These are phyloP conservation scores for Oikopleura vanhoeffeni DNA, from an alignment of 23 tunicate genomes.

Conservation along the genomic window DNA sequence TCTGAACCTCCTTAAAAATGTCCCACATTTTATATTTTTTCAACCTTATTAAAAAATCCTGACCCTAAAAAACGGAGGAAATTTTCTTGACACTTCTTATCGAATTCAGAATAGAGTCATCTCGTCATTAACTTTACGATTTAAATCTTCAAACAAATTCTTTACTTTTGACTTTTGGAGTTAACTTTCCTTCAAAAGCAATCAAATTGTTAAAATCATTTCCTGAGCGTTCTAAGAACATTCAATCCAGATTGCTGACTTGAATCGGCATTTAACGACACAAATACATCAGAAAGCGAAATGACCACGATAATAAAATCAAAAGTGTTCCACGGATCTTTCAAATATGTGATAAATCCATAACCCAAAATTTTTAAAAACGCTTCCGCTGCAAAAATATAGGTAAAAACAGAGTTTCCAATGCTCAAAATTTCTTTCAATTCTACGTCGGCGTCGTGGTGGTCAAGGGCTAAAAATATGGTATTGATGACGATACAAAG, in stretches of 20 bases:
- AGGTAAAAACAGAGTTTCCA: constrained; percentile 32
- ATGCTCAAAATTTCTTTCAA: not conserved
- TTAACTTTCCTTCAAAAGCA: not conserved
- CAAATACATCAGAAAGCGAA: constrained; percentile 28
- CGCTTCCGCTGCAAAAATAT: constrained; percentile 45
- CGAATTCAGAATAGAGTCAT: no score
- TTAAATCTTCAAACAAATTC: not conserved
- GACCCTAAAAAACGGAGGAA: no score
- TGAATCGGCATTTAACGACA: constrained; percentile 13
- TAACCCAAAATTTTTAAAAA: constrained; percentile 35
- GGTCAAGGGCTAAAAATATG: constrained; percentile 49
- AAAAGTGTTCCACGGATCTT: constrained; percentile 63
- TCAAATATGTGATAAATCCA: constrained; percentile 28
- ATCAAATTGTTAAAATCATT: not conserved
- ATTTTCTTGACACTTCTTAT: no score
- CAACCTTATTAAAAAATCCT: no score
- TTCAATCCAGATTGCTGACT: constrained; percentile 20
- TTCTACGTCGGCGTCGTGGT: constrained; percentile 32
- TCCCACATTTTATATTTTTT: no score
- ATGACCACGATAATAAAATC: constrained; percentile 65
- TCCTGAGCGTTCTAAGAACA: constrained; percentile 33
- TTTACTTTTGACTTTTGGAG: not conserved
- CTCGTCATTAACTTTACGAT: no score
- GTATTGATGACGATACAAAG: constrained; percentile 50
- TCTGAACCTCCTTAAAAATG: no score